Evolutionary conservation across 2,797 vertebrate species (phyloP).

Genomic region (Cygnus olor): DNA sequence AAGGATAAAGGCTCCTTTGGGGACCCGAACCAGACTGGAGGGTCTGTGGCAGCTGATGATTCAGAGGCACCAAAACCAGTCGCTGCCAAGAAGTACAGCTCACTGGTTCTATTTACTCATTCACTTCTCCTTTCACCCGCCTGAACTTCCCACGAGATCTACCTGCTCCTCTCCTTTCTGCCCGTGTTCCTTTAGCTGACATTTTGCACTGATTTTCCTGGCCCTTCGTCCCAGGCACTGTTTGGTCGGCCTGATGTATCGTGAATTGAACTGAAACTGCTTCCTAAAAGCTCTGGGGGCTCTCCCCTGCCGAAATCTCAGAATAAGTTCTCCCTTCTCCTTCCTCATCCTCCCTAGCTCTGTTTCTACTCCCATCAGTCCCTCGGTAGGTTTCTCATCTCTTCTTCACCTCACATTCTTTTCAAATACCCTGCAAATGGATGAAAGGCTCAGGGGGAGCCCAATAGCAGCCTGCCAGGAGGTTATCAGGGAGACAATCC

Average conservation of each 20-base stretch:
- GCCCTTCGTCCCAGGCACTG: background rate
- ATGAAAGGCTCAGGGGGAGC: background rate
- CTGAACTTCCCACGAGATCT: background rate
- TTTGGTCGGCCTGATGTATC: background rate
- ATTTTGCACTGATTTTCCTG: background rate
- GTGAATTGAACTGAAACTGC: background rate
- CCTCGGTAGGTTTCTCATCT: background rate
- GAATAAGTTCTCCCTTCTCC: background rate
- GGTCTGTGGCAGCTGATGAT: background rate
- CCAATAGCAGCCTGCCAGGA: background rate
- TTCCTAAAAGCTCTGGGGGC: background rate
- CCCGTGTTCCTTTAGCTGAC: background rate
- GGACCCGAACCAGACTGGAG: background rate
- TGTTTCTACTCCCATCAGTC: background rate
- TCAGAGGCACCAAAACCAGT: background rate
- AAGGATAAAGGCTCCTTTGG: background rate
- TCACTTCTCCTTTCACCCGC: background rate
- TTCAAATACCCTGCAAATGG: background rate
- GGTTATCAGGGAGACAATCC: background rate
- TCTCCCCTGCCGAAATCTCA: background rate
- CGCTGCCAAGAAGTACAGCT: background rate
- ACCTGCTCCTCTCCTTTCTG: background rate
- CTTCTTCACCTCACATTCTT: fast-evolving
- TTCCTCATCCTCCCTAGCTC: background rate
- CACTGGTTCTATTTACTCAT: background rate